These are phyloP conservation scores for Achroia grisella DNA, from an alignment of 1,140 invertebrate species.

Conservation along the genomic window DNA sequence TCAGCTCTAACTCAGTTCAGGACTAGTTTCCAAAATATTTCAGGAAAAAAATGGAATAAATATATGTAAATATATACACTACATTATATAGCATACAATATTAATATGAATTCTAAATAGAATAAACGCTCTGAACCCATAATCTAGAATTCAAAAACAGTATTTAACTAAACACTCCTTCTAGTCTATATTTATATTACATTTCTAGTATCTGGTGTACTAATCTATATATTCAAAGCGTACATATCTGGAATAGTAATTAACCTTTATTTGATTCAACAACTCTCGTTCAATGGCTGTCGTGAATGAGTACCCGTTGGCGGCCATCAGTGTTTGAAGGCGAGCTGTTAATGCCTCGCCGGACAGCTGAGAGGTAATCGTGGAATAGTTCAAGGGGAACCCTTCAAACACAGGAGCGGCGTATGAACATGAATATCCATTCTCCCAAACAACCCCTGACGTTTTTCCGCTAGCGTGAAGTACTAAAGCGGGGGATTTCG, in stretches of 20 bases:
- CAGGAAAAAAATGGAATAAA: too few relatives aligned
- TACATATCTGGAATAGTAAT: neutral
- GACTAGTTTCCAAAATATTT: too few relatives aligned
- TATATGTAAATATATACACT: too few relatives aligned
- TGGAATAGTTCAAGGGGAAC: slow-evolving; percentile 42
- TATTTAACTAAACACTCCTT: too few relatives aligned
- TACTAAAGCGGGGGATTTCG: slow-evolving; percentile 26
- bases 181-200: too few relatives aligned
- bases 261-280: slow-evolving; percentile 81
- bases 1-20: too few relatives aligned
- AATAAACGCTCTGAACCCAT: too few relatives aligned
- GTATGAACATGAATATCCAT: slow-evolving; percentile 35
- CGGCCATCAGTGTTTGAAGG: slow-evolving; percentile 24
- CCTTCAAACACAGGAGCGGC: slow-evolving; percentile 49
- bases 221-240: too few relatives aligned
- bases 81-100: too few relatives aligned
- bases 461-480: slow-evolving; percentile 45
- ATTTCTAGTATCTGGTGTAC: too few relatives aligned
- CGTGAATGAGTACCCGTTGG: slow-evolving; percentile 43
- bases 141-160: too few relatives aligned
- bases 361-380: slow-evolving; percentile 25
- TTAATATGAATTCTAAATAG: too few relatives aligned
- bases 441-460: slow-evolving; percentile 44
- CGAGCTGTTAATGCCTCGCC: slow-evolving; percentile 30
- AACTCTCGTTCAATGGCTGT: slow-evolving; percentile 49